Evolutionary conservation across 2,888 invertebrate genomes (phyloP), one percentile per base, ranked within the genome.

Genomic region (Amphipoea lucens): DNA sequence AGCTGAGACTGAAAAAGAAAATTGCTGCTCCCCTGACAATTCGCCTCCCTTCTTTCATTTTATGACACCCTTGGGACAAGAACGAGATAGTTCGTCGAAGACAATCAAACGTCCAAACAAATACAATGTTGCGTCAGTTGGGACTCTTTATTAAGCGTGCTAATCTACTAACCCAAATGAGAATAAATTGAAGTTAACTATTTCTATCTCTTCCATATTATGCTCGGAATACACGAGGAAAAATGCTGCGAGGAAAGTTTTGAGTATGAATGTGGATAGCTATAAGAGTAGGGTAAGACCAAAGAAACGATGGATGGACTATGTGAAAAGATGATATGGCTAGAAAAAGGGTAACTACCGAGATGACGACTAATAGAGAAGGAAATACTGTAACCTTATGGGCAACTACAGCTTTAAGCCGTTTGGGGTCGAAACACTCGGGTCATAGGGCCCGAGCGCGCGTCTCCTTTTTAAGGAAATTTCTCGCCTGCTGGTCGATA

Each of bases 1-100:
- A 79, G 29, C 54, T 57, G 17, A 48, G 14, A 23, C 9, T 60
- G 42, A n/a, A 62, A 42, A 79, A 54, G n/a, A 70, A 40, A 12
- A 51, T 51, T 48, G 29, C 20, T 66, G 6, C 9, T 9, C 36
- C 62, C 23, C 29, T 51, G 51, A 51, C 23, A 62, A 42, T 79
- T 60, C 7, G n/a, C 14, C 11, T 23, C 36, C 36, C 3, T 51
- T 20, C 23, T 9, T 67, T 42, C 29, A 3, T 60, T 80, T 80
- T 81, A 60, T 66, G 66, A 60, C n/a, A 36, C 78, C 14, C 54
- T n/a, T 20, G 71, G 62, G 62, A 17, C 6, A 42, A 23, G 36
- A 45, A 11, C 14, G 6, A 2, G 45, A 54, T 70, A 45, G 42
- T 36, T 54, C 17, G 20, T 79, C n/a, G 51, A 42, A 62, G 17